phyloP scores from a whole-genome alignment of 2,797 vertebrate species.

The Apogon hyalosoma region DNA sequence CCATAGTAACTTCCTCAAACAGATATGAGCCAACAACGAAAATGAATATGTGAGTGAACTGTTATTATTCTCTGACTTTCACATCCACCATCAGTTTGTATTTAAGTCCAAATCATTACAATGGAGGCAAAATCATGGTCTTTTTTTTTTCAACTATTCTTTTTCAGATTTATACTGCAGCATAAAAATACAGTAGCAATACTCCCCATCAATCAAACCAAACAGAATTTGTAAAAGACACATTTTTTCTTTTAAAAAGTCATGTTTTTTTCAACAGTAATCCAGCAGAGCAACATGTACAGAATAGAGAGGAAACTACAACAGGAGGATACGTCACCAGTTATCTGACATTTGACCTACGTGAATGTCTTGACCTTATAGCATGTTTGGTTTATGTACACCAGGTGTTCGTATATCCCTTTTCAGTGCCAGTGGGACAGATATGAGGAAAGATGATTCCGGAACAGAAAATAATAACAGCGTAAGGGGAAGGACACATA shows the following conservation, averaged over 20 bases:
- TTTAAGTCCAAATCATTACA: constrained; percentile 1
- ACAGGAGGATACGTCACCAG: constrained; percentile 28
- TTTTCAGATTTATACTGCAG: constrained; percentile 1
- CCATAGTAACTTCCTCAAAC: constrained; percentile 65
- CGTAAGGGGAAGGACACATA: neutral
- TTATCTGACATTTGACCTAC: constrained; percentile 48
- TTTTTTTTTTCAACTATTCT: neutral
- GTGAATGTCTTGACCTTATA: constrained; percentile 26
- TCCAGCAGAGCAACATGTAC: constrained; percentile 18
- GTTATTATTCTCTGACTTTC: neutral
- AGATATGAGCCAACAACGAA: neutral
- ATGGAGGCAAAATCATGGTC: neutral
- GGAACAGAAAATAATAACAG: constrained; percentile 8
- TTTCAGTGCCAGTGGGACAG: constrained; percentile 14
- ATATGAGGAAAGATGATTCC: constrained; percentile 12
- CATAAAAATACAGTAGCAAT: neutral
- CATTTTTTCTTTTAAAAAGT: neutral
- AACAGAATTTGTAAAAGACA: no score
- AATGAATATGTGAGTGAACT: neutral
- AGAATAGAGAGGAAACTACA: constrained; percentile 47
- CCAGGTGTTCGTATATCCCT: constrained; percentile 2
- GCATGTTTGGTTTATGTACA: constrained; percentile 26
- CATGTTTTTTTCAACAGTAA: constrained; percentile 45
- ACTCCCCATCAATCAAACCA: no score
- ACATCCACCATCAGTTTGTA: neutral